Conservation (phyloP, 2,113 vertebrate genomes). For the Melanocharis versteri region DNA sequence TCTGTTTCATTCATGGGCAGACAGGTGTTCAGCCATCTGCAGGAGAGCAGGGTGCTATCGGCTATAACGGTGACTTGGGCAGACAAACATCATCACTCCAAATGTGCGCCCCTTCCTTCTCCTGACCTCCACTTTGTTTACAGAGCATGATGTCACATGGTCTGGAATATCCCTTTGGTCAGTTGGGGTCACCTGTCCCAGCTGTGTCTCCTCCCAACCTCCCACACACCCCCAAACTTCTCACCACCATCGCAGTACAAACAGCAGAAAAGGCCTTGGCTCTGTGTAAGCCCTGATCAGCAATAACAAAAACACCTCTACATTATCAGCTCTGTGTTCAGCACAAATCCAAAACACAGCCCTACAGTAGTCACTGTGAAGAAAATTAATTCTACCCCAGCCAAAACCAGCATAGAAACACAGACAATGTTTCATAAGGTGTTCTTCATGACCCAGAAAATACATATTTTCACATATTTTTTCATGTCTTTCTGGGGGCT, state of each 20-base stretch:
- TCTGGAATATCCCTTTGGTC: neutral
- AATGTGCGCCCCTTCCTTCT: neutral
- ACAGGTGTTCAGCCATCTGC: neutral
- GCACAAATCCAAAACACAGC: neutral
- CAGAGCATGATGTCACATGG: neutral
- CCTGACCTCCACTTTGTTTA: no score
- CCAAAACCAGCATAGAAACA: neutral
- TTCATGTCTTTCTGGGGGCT: neutral
- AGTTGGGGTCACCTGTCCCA: neutral
- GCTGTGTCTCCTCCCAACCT: neutral
- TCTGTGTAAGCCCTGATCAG: neutral
- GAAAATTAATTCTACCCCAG: neutral
- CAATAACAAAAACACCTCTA: neutral
- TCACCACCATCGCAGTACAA: rapidly evolving
- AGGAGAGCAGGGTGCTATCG: no score
- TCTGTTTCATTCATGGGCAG: no score
- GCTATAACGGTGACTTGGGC: rapidly evolving
- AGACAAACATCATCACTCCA: neutral
- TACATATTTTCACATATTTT: neutral
- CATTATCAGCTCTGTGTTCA: neutral
- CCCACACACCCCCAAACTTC: no score
- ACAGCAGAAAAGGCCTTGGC: neutral
- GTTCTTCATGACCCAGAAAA: neutral
- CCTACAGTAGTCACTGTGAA: neutral
- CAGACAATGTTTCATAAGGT: neutral